Evolutionary conservation across 2,113 vertebrate species (phyloP), one percentile per base, ranked within the genome.

Genomic region (Anolis sagrei): DNA sequence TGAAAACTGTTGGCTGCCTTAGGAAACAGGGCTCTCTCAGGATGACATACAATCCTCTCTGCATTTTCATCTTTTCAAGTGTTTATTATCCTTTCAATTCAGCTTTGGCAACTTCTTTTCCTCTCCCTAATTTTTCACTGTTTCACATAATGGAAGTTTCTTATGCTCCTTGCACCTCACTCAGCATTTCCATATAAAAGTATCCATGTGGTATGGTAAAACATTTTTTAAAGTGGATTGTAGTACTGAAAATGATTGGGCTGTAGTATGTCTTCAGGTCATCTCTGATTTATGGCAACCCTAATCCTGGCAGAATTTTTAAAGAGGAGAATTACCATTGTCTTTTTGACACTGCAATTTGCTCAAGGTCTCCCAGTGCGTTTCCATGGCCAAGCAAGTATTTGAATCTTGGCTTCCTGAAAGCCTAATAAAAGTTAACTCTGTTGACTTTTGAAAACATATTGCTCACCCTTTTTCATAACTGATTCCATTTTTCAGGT

Each of bases 51-150:
- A 36, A 66, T 66, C 18, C 72, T 32, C 48, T 81, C 58, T 54
- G 11, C 25, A 39, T 66, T 54, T 81, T 75, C 32, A 54, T 75
- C 70, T 75, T 74, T 79, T 74, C 78, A 64, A 19, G 58, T 19
- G 27, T 74, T 86, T 81, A 66, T 75, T 86, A 64, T 51, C 72
- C 18, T 80, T 44, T 78, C 29, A 44, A 44, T 36, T 83, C 44
- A 14, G 44, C 29, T 75, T 64, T n/a, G 72, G 44, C 58, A 76
- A 76, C 36, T 25, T 76, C 27, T 39, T 32, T 32, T 11, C 54
- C 51, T 39, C 72, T 85, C 68, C 77, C 68, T 36, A 32, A 18
- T 32, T 19, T 21, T 64, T 51, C 27, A 5, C 6, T 19, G 70
- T 39, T 7, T 84, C 68, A 27, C 34, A 36, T 4, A 54, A 23